A percentile compares a stretch with the other conserved stretches of the same genome.
These are phyloP conservation scores for Tyria jacobaeae DNA, from an alignment of 2,888 invertebrate species.

Conservation along the genomic window DNA sequence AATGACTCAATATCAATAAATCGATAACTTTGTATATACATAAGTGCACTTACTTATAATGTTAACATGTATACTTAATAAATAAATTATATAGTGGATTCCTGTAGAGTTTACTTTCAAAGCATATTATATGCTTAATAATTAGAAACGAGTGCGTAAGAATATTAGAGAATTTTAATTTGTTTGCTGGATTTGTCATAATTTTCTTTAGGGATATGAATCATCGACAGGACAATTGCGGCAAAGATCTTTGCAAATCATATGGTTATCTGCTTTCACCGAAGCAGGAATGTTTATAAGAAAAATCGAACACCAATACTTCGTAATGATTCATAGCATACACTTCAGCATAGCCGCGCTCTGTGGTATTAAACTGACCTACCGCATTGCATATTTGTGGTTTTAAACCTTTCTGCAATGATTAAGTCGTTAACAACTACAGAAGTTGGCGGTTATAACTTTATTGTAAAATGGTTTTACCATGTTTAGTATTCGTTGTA, in stretches of 20 bases:
- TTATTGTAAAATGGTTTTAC: background rate
- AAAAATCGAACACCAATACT: background rate
- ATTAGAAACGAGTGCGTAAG: too few species aligned
- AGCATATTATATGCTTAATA: too few species aligned
- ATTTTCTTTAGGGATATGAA: background rate
- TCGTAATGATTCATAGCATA: slow-evolving; percentile 4
- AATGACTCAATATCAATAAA: too few species aligned
- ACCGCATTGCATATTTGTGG: slow-evolving; percentile 34
- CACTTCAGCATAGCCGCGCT: background rate
- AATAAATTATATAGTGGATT: too few species aligned
- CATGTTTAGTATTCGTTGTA: background rate
- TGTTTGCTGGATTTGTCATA: too few species aligned
- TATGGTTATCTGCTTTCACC: background rate
- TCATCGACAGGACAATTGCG: background rate
- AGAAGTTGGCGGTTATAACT: slow-evolving; percentile 5
- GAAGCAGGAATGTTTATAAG: background rate
- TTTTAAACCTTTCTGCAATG: slow-evolving; percentile 13
- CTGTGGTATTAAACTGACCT: slow-evolving; percentile 13
- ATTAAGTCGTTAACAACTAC: slow-evolving; percentile 36
- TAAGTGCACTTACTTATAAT: too few species aligned
- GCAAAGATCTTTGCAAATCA: background rate
- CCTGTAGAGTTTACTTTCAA: too few species aligned
- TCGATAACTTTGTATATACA: too few species aligned
- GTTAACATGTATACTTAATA: too few species aligned
- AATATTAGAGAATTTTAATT: too few species aligned